A percentile compares a stretch with the other conserved stretches of the same genome.
Conservation (phyloP, 2,113 vertebrate species). For the Podiceps cristatus region DNA sequence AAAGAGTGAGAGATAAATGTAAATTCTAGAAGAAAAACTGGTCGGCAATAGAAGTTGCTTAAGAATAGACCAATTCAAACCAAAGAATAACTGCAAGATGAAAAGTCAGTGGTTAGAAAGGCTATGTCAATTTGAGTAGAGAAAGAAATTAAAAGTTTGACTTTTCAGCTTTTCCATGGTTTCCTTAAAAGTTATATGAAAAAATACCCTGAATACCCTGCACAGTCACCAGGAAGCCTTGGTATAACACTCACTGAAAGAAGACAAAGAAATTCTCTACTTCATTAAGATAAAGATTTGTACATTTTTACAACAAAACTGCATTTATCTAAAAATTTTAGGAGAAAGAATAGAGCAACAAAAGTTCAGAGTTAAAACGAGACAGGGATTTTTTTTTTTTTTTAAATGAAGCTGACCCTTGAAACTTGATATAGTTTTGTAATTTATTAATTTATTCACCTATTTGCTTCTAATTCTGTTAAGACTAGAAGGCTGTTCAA, state of each 20-base stretch:
- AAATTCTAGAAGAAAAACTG: not conserved
- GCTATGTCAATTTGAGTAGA: not conserved
- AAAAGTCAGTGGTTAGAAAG: not conserved
- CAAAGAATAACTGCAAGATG: not conserved
- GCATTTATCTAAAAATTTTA: not conserved
- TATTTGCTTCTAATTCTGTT: not conserved
- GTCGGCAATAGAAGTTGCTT: not conserved
- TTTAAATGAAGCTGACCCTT: not conserved
- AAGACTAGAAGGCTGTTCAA: not conserved
- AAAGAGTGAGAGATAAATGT: too few relatives aligned
- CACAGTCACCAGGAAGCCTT: not conserved
- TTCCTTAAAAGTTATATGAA: not conserved
- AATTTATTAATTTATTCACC: not conserved
- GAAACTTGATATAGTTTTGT: not conserved
- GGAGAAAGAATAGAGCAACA: not conserved
- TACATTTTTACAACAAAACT: not conserved
- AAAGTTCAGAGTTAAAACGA: not conserved
- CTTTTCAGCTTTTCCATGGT: fast-evolving
- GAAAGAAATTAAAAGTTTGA: not conserved
- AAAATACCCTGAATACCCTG: not conserved
- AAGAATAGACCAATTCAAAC: not conserved
- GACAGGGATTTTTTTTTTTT: fast-evolving
- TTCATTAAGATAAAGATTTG: not conserved
- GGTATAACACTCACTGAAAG: not conserved
- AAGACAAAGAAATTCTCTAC: not conserved